Conservation (phyloP, 1,140 invertebrate genomes). For the Grapholita molesta region DNA sequence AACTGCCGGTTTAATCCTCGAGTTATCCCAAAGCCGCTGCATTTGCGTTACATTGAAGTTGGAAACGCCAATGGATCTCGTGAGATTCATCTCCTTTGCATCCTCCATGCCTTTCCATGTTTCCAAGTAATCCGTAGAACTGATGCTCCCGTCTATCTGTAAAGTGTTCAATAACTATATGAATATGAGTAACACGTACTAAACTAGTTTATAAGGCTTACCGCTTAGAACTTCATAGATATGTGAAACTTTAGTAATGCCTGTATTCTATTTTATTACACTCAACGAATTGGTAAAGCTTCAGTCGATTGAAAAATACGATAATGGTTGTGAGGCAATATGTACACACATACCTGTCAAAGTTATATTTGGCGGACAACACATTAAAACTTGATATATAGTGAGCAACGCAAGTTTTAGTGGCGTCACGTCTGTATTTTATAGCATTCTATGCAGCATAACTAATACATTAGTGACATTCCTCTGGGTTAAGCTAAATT, state of each 20-base stretch:
- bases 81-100: conserved; percentile 75
- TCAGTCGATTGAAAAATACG: neutral
- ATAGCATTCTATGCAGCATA: neutral
- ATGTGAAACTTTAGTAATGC: neutral
- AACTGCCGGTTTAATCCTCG: conserved; percentile 58
- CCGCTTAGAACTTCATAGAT: neutral
- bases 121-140: conserved; percentile 74
- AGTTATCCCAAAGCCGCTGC: conserved; percentile 79
- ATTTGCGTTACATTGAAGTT: conserved; percentile 91
- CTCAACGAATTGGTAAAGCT: neutral
- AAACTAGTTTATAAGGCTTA: neutral
- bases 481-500: too few relatives aligned
- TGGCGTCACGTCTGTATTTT: neutral
- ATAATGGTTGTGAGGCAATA: neutral
- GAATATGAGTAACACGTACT: neutral
- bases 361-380: neutral
- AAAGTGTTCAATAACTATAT: conserved; percentile 15
- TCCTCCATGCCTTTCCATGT: conserved; percentile 80
- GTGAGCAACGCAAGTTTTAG: neutral
- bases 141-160: conserved; percentile 57
- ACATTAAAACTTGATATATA: neutral
- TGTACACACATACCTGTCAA: neutral
- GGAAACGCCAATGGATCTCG: conserved; percentile 87
- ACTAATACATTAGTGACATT: too few relatives aligned
- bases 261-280: neutral